A percentile compares a stretch with the other conserved stretches of the same genome.
Evolutionary conservation across 1,140 invertebrate species (phyloP).

Genomic region (Manduca sexta): DNA sequence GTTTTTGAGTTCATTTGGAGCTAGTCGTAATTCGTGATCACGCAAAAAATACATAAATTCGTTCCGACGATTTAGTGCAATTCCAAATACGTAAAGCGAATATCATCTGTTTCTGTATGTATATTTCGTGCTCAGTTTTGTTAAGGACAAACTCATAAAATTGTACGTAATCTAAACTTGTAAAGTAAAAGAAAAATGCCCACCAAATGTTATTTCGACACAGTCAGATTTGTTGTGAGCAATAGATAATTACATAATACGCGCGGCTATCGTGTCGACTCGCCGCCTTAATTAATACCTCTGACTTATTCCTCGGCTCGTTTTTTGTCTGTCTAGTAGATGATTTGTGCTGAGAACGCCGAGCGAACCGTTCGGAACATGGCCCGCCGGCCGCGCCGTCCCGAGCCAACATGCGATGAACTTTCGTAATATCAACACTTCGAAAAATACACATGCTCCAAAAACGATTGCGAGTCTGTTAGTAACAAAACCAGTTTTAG

Average conservation of each 20-base stretch:
- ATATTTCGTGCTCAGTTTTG: too few species aligned
- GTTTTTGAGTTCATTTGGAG: too few species aligned
- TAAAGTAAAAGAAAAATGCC: conserved; percentile 36
- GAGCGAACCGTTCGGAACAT: too few species aligned
- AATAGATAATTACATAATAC: conserved; percentile 42
- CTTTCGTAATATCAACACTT: background rate
- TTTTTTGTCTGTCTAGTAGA: conserved; percentile 32
- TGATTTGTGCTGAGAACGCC: conserved; percentile 33
- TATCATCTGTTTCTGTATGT: too few species aligned
- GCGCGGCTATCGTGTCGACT: conserved; percentile 27
- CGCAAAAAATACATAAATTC: too few species aligned
- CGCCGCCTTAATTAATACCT: conserved; percentile 33
- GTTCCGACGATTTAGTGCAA: too few species aligned
- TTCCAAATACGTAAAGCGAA: too few species aligned
- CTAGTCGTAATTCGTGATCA: too few species aligned
- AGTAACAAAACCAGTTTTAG: conserved; percentile 21
- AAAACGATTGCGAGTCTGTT: background rate
- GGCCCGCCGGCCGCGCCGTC: too few species aligned
- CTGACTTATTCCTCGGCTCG: conserved; percentile 24
- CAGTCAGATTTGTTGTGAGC: conserved; percentile 9
- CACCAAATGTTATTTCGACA: conserved; percentile 32
- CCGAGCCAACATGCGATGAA: background rate
- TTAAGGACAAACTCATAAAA: too few species aligned
- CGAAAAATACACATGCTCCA: background rate
- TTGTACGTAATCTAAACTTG: too few species aligned